Base-by-base conservation (phyloP, 2,888 invertebrate species). In the Drosophila imparisetae region DNA sequence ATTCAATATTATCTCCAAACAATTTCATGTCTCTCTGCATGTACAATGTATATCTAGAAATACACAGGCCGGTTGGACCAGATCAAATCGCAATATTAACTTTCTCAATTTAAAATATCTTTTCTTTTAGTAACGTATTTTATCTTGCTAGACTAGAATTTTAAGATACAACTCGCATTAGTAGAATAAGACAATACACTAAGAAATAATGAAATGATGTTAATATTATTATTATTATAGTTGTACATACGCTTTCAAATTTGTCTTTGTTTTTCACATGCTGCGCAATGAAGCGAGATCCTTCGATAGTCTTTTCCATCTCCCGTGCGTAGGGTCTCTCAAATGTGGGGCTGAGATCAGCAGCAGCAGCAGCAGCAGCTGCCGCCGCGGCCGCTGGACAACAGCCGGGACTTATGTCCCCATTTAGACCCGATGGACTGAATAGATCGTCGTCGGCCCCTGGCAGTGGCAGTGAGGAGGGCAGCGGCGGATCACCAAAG, bases 211-310 rank as follows among this genome's bases (percentile, higher is more conserved):
- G 8, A 8, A 24, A 24, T 45, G 0, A 21, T 42, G 5, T 21
- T 45, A 15, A 24, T 45, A 15, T 24, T 15, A 8, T 8, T 24
- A 45, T 45, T 15, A 32, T 13, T 13, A 52, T n/a, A 52, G 21
- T 49, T 7, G 24, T 92, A 96, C 97, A 96, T 94, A 98, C 98
- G 93, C 96, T 97, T 93, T 97, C 98, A 93, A 98, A 98, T 93
- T 96, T 97, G 94, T 98, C 98, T 94, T 98, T 97, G 94, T 98
- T 98, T 93, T 96, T 96, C 93, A 98, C 97, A 93, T 98, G 98
- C 94, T 98, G 98, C 92, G 98, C 98, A 94, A 98, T 98, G 93
- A 98, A 98, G 91, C 97, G 96, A 82, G 98, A 97, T 89, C 98
- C 97, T 92, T 97, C 97, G 93, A 98, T 96, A 90, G 98, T 97